phyloP scores from a whole-genome alignment of 2,113 vertebrate species.

The Desmodus rotundus region DNA sequence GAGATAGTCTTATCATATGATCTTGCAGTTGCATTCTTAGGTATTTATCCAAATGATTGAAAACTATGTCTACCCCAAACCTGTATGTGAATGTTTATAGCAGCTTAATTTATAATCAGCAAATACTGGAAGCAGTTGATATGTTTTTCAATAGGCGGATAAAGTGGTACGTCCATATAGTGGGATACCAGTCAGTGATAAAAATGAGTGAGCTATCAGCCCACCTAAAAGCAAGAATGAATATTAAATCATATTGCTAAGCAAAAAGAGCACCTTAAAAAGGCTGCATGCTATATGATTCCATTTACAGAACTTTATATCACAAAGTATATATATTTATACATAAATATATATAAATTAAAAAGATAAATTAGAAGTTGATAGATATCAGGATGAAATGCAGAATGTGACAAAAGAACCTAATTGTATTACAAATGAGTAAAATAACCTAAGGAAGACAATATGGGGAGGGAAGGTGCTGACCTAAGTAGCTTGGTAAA shows the following conservation, averaged over 20 bases:
- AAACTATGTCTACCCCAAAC: neutral
- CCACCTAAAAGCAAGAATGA: neutral
- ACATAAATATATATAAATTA: neutral
- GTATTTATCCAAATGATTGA: neutral
- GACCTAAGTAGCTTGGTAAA: neutral
- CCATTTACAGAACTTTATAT: neutral
- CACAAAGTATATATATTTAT: neutral
- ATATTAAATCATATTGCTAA: neutral
- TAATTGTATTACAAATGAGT: neutral
- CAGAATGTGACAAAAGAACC: neutral
- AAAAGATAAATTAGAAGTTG: neutral
- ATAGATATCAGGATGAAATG: neutral
- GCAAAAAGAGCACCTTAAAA: neutral
- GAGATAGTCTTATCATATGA: neutral
- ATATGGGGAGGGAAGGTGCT: neutral
- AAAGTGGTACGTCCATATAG: neutral
- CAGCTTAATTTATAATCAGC: neutral
- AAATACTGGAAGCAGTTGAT: neutral
- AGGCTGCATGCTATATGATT: neutral
- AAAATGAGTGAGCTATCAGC: neutral
- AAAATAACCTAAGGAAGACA: neutral
- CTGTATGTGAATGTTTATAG: neutral
- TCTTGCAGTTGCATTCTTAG: neutral
- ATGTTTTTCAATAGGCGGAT: neutral
- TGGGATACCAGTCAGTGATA: neutral